Conservation (phyloP, 2,797 vertebrate genomes). For the Fistularia tabacaria region DNA sequence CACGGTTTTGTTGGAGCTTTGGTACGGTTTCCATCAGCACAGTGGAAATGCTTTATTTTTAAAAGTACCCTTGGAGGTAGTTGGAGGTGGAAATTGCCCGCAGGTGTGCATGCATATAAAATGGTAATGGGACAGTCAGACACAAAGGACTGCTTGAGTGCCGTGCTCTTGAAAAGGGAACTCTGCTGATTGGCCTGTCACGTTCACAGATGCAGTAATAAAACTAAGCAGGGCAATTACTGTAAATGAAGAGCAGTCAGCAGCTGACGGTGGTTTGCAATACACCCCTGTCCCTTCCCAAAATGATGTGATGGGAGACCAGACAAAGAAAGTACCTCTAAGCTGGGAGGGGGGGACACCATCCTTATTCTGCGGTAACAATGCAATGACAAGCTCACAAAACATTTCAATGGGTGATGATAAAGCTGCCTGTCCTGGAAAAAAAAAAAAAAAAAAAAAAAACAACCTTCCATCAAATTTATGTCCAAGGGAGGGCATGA, state of each 20-base stretch:
- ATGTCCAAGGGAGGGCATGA: not conserved
- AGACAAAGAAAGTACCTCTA: slow-evolving; percentile 59
- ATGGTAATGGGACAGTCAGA: slow-evolving; percentile 61
- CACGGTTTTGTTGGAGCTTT: slow-evolving; percentile 21
- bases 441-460: slow-evolving; percentile 10
- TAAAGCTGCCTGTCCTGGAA: slow-evolving; percentile 12
- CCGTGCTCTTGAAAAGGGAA: slow-evolving; percentile 60
- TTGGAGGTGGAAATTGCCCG: slow-evolving; percentile 64
- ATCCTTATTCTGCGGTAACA: slow-evolving; percentile 26
- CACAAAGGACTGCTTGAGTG: slow-evolving; percentile 69
- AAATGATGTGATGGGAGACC: slow-evolving; percentile 50
- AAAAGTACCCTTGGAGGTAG: slow-evolving; percentile 57
- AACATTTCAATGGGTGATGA: slow-evolving; percentile 26
- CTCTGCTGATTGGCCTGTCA: slow-evolving; percentile 67
- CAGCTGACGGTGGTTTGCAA: slow-evolving; percentile 27
- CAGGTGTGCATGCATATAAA: slow-evolving; percentile 66
- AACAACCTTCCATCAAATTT: slow-evolving; percentile 11
- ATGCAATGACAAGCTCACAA: slow-evolving; percentile 15
- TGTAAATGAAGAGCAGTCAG: slow-evolving; percentile 54
- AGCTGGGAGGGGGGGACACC: slow-evolving; percentile 17
- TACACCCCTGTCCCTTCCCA: slow-evolving; percentile 33
- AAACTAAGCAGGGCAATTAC: slow-evolving; percentile 75
- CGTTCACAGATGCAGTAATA: slow-evolving; percentile 69
- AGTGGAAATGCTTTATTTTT: slow-evolving; percentile 45
- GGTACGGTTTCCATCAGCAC: slow-evolving; percentile 18